Percentiles rank a stretch among this genome's conserved stretches.
Conservation (phyloP, 1,140 invertebrate genomes). For the Apis laboriosa region DNA sequence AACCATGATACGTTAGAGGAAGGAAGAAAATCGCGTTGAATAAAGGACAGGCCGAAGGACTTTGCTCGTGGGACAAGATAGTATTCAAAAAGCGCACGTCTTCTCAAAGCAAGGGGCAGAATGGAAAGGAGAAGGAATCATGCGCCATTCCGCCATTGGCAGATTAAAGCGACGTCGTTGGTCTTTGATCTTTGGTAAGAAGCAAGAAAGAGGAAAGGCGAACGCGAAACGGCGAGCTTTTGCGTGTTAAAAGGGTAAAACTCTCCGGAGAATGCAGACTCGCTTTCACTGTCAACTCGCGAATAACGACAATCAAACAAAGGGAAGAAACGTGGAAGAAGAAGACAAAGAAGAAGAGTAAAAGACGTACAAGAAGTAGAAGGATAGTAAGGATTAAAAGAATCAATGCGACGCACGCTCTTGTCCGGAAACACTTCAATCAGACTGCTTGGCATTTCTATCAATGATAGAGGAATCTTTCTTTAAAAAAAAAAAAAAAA, state of each 20-base stretch:
- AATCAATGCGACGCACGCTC: background rate
- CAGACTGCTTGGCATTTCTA: background rate
- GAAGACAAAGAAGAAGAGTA: background rate
- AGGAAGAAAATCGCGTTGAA: background rate
- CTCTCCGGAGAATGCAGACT: conserved; percentile 24
- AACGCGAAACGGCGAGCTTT: conserved; percentile 49
- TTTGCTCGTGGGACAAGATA: background rate
- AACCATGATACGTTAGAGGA: background rate
- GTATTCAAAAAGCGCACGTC: background rate
- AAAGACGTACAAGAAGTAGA: background rate
- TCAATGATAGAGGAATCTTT: background rate
- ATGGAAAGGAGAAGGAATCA: conserved; percentile 19
- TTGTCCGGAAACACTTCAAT: conserved; percentile 2
- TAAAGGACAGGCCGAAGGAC: conserved; percentile 21
- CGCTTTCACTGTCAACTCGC: conserved; percentile 30
- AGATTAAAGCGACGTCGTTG: conserved; percentile 67
- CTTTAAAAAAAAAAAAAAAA: background rate
- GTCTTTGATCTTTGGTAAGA: conserved; percentile 62
- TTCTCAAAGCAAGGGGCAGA: conserved; percentile 11
- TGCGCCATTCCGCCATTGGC: conserved; percentile 61
- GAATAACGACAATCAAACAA: conserved; percentile 29
- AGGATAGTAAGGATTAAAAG: background rate
- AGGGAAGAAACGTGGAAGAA: conserved; percentile 13
- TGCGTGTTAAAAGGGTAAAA: conserved; percentile 22
- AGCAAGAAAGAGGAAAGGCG: conserved; percentile 45